Evolutionary conservation across 2,113 vertebrate species (phyloP), one percentile per base, ranked within the genome.

Genomic region (Pipa parva): DNA sequence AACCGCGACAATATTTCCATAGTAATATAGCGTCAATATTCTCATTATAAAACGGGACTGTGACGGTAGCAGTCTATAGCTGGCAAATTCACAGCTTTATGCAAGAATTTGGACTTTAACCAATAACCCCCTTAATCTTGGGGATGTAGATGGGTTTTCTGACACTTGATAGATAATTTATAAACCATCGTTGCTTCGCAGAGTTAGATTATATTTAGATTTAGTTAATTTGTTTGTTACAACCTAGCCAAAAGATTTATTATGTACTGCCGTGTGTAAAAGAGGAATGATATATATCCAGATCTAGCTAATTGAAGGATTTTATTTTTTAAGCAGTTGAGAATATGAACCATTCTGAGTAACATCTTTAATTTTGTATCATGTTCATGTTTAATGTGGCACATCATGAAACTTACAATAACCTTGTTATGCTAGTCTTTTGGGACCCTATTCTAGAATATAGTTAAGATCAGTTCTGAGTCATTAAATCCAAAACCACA

Each of bases 141-240:
- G 18, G 26, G 13, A 54, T 31, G 48, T 45, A 37, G 36, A 31
- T 61, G 22, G 42, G 28, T 24, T 26, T 45, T 33, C 31, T 61
- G 58, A 69, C 48, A 69, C 48, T 54, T 60, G n/a, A 7, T 10
- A n/a, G 25, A 61, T 69, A 58, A 69, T 61, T 28, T 69, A 69
- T 60, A 61, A 69, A 45, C 45, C 45, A 13, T 56, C 20, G 39
- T 60, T n/a, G 18, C 46, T 42, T 22, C 17, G 33, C 48, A 54
- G 61, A 69, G 25, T 61, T 52, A 54, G 48, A 61, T 29, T 54
- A 60, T 69, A 60, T 61, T 69, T 69, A 69, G 57, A 69, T 52
- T 28, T 29, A 45, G 17, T 29, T 68, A 29, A 61, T 69, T 61
- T 54, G 57, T 61, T 52, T 26, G 45, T 61, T 60, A 59, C 21